Conservation (phyloP, 2,888 invertebrate genomes). For the Hanleya hanleyi region DNA sequence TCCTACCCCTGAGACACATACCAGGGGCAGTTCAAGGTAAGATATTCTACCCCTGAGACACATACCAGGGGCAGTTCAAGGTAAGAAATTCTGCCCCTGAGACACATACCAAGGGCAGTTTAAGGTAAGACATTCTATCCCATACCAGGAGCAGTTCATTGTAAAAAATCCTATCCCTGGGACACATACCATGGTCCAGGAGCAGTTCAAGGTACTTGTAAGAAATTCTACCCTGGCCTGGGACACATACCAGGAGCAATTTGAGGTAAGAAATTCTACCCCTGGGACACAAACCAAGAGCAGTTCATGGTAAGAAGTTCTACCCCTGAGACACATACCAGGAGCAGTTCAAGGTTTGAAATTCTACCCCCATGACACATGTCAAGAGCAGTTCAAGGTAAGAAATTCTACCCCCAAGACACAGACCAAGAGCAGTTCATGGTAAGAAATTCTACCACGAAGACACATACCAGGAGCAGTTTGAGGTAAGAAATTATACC, state of each 20-base stretch:
- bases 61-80: constrained; percentile 63
- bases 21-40: constrained; percentile 64
- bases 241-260: constrained; percentile 60
- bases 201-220: constrained; percentile 67
- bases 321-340: too few relatives aligned
- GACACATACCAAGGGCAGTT: constrained; percentile 59
- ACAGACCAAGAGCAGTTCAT: too few relatives aligned
- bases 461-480: too few relatives aligned
- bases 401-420: too few relatives aligned
- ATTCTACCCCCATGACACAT: too few relatives aligned
- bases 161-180: too few relatives aligned
- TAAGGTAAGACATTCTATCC: constrained; percentile 50
- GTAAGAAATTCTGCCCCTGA: too few relatives aligned
- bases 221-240: constrained; percentile 8
- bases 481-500: too few relatives aligned
- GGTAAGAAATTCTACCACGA: too few relatives aligned
- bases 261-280: constrained; percentile 67
- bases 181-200: constrained; percentile 58
- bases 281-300: constrained; percentile 55
- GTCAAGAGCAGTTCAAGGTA: too few relatives aligned
- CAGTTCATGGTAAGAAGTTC: constrained; percentile 58
- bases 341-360: too few relatives aligned
- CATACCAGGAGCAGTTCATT: constrained; percentile 56
- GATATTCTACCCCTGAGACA: constrained; percentile 38
- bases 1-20: constrained; percentile 59